Evolutionary conservation across 2,797 vertebrate species (phyloP), one percentile per base, ranked within the genome.

Genomic region (Crocodylus rhombifer): DNA sequence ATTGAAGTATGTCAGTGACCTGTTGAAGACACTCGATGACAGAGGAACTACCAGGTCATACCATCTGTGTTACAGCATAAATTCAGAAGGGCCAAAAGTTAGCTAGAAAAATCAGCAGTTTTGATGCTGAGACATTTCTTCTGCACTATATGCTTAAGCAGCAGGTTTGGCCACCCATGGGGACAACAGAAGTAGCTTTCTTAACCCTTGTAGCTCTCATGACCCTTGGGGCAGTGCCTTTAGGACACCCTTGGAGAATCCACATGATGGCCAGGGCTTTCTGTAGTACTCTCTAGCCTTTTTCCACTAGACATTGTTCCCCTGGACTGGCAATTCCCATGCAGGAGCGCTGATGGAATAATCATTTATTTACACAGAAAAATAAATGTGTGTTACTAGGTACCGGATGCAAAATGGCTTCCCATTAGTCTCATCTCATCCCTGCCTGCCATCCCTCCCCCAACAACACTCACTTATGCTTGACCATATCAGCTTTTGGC

Each of bases 141-240:
- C 1, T 14, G 3, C 6, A 15, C n/a, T 57, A 15, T 57, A 71
- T 12, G 26, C 23, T 51, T 78, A 6, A 60, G 25, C 0, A 13
- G 18, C 5, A 30, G 21, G 1, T 64, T 64, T 67, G 61, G 63
- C 85, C 90, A 77, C 4, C 23, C 25, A 3, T 5, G 61, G 33
- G 3, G 65, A 1, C 13, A 55, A 16, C 21, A 67, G 20, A 28
- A 55, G 23, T 4, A 89, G 28, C 76, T 7, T 73, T 6, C 36
- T 60, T 26, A 1, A 17, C 1, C 10, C 0, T 3, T 9, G 15
- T 7, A 7, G 17, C 26, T 1, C 6, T 11, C 58, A 28, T n/a
- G 6, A 78, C 3, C 6, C 10, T 2, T 25, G 5, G 63, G 42
- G n/a, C 55, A n/a, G 42, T 4, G 2, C 17, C 78, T 94, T 56